Percentiles rank a stretch among this genome's conserved stretches.
Conservation (phyloP, 1,140 invertebrate genomes). For the Meloidogyne chitwoodi region DNA sequence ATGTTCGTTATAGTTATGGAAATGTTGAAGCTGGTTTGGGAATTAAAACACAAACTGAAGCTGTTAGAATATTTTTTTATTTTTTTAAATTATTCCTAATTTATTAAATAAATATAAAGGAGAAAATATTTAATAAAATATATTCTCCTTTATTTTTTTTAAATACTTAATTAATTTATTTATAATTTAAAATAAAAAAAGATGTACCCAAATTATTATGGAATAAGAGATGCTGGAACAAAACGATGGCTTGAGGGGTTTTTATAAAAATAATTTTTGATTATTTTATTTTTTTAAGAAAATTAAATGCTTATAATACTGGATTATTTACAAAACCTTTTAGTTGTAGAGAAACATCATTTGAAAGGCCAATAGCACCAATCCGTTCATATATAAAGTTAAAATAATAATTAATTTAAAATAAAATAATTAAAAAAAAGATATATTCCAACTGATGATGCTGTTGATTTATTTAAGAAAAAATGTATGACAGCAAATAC, state of each 20-base stretch:
- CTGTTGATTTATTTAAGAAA: constrained; percentile 35
- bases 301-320: constrained; percentile 30
- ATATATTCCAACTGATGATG: constrained; percentile 39
- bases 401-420: not conserved
- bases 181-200: not conserved
- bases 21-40: constrained; percentile 30
- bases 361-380: constrained; percentile 34
- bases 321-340: constrained; percentile 18
- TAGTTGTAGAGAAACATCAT: not conserved
- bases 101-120: no score
- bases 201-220: constrained; percentile 12
- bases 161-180: not conserved
- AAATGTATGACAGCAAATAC: constrained; percentile 34
- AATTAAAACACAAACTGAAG: constrained; percentile 34
- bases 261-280: constrained; percentile 11
- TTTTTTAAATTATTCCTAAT: no score
- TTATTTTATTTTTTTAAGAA: constrained; percentile 1
- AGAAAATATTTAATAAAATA: no score
- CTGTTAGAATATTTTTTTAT: constrained; percentile 1
- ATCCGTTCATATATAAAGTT: constrained; percentile 33
- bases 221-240: constrained; percentile 35
- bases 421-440: not conserved
- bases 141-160: not conserved
- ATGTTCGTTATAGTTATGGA: constrained; percentile 39
- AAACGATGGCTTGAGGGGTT: constrained; percentile 36